Conservation (phyloP, 2,797 vertebrate genomes). For the Sebastes steindachneri region DNA sequence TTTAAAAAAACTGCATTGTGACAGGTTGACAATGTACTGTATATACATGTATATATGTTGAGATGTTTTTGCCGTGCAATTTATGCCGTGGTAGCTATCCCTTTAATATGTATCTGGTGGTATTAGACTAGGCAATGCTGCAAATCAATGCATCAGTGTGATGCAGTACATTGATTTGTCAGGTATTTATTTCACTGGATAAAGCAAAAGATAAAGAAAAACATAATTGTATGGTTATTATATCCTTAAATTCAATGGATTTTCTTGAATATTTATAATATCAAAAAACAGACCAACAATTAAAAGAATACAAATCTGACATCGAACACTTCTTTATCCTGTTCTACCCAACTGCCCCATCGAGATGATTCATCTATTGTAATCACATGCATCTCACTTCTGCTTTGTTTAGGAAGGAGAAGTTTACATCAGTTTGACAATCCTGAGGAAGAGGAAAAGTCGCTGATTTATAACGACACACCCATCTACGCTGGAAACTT, state of each 20-base stretch:
- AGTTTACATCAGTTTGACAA: conserved; percentile 80
- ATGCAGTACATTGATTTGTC: neutral
- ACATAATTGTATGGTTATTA: neutral
- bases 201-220: neutral
- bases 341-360: neutral
- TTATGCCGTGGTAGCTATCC: neutral
- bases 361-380: neutral
- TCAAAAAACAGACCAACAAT: neutral
- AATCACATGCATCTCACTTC: conserved; percentile 21
- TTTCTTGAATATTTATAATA: neutral
- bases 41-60: neutral
- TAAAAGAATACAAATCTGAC: neutral
- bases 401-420: conserved; percentile 79
- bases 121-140: neutral
- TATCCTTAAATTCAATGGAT: neutral
- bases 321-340: neutral
- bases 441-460: conserved; percentile 71
- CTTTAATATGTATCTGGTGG: neutral
- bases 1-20: neutral
- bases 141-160: neutral
- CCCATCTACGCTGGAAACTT: conserved; percentile 78
- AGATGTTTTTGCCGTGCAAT: neutral
- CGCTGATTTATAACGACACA: conserved; percentile 83
- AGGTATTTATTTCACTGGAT: neutral
- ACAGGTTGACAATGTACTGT: neutral